phyloP scores from a whole-genome alignment of 2,797 vertebrate genomes.

The Alca torda region DNA sequence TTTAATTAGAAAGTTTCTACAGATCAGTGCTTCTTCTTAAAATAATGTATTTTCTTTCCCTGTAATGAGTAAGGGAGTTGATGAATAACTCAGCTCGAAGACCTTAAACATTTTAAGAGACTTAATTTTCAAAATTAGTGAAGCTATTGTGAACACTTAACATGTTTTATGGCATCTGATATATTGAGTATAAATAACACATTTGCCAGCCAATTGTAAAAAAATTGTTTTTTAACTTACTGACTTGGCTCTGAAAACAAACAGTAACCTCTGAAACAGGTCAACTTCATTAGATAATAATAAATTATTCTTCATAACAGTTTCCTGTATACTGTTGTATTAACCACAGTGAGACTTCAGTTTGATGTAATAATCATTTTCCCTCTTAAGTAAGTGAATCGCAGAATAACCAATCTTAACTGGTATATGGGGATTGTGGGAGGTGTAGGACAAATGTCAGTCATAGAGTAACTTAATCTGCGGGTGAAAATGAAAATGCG shows the following conservation, averaged over 20 bases:
- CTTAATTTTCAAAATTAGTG: slow-evolving; percentile 67
- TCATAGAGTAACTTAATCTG: not conserved
- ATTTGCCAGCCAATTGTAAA: slow-evolving; percentile 5
- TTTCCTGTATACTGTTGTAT: not conserved
- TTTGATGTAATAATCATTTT: not conserved
- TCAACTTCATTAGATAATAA: not conserved
- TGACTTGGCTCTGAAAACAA: not conserved
- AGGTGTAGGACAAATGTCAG: not conserved
- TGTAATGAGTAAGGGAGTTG: slow-evolving; percentile 67
- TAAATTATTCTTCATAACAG: not conserved
- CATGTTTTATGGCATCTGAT: not conserved
- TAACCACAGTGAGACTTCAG: not conserved
- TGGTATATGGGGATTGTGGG: not conserved
- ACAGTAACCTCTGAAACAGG: not conserved
- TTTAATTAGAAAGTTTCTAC: slow-evolving; percentile 76
- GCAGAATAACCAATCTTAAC: not conserved
- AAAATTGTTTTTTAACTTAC: not conserved
- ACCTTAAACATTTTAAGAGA: slow-evolving; percentile 61
- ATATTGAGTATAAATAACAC: slow-evolving; percentile 46
- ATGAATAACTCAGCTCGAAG: slow-evolving; percentile 67
- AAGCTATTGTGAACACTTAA: slow-evolving; percentile 41
- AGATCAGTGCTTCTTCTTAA: slow-evolving; percentile 69
- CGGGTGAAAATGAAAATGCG: not conserved
- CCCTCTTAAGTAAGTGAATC: not conserved
- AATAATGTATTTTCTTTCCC: slow-evolving; percentile 65